Evolutionary conservation across 2,113 vertebrate species (phyloP).

Genomic region (Acanthochromis polyacanthus): DNA sequence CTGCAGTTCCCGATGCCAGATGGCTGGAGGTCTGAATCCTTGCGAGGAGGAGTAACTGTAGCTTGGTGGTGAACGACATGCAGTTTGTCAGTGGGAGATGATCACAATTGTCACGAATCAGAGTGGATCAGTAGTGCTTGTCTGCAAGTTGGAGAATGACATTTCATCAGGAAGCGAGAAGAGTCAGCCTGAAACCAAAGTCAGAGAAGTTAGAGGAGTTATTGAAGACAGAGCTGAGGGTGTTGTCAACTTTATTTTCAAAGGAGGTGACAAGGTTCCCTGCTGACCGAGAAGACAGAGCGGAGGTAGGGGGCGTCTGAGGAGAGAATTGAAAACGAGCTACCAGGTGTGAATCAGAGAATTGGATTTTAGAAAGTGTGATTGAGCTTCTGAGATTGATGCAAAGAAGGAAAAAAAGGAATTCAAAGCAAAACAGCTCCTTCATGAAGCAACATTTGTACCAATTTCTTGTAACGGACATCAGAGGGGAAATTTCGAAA

Average conservation of each 20-base stretch:
- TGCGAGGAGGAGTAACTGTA: slow-evolving; percentile 28
- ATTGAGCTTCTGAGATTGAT: slow-evolving; percentile 48
- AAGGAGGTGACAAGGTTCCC: slow-evolving; percentile 44
- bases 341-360: slow-evolving; percentile 34
- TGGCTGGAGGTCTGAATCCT: slow-evolving; percentile 62
- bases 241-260: slow-evolving; percentile 55
- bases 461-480: slow-evolving; percentile 36
- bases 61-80: slow-evolving; percentile 24
- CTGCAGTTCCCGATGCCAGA: slow-evolving; percentile 61
- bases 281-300: slow-evolving; percentile 39
- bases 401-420: slow-evolving; percentile 31
- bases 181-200: slow-evolving; percentile 32
- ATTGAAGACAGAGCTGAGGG: slow-evolving; percentile 45
- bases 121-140: slow-evolving; percentile 40
- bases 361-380: slow-evolving; percentile 50
- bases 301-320: background rate
- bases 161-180: slow-evolving; percentile 41
- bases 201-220: slow-evolving; percentile 33
- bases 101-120: slow-evolving; percentile 55
- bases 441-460: slow-evolving; percentile 33
- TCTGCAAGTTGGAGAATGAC: slow-evolving; percentile 40
- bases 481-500: slow-evolving; percentile 36
- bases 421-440: slow-evolving; percentile 39
- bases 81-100: slow-evolving; percentile 59
- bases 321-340: slow-evolving; percentile 27